Evolutionary conservation across 2,797 vertebrate genomes (phyloP), one percentile per base, ranked within the genome.

Genomic region (Anomalospiza imberbis): DNA sequence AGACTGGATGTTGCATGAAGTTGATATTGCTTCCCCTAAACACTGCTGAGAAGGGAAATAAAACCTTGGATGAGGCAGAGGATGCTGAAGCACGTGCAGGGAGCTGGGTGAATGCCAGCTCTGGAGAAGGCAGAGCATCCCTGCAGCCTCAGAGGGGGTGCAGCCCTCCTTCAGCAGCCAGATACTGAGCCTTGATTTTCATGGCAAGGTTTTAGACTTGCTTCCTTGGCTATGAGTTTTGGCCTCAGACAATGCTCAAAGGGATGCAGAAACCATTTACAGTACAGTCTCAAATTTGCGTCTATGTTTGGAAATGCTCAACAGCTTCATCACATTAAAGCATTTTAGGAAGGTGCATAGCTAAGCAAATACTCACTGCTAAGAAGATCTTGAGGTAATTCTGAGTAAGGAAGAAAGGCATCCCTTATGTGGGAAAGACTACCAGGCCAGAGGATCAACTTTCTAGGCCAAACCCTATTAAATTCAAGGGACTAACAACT

Each of bases 401-500:
- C 67, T 86, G 74, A 76, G 19, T 26, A 55, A 76, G 26, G 28
- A 92, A 92, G 76, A 92, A 88, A 77, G 61, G 29, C 7, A 4
- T 93, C 36, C 51, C 32, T 94, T 90, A 67, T 60, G 45, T 79
- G 70, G 71, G 65, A 80, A 91, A 94, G 91, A 73, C 74, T 90
- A 65, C 45, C 50, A 89, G 55, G 65, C 75, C 71, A 96, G 78
- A 80, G 54, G 65, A 94, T 32, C 50, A 68, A 12, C 25, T 75
- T 89, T 91, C 67, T 86, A 83, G 79, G 76, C 95, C 96, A 97
- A 95, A 95, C 7, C 32, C 51, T 75, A 85, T 96, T 95, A 95
- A 95, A 96, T 90, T 67, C 45, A 95, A 90, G 82, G 51, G 68
- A 89, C 95, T 97, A 95, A 31, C 67, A 96, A 78, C 85, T 92